Evolutionary conservation across 2,888 invertebrate genomes (phyloP), one percentile per base, ranked within the genome.

Genomic region (Drosophila anomalata): DNA sequence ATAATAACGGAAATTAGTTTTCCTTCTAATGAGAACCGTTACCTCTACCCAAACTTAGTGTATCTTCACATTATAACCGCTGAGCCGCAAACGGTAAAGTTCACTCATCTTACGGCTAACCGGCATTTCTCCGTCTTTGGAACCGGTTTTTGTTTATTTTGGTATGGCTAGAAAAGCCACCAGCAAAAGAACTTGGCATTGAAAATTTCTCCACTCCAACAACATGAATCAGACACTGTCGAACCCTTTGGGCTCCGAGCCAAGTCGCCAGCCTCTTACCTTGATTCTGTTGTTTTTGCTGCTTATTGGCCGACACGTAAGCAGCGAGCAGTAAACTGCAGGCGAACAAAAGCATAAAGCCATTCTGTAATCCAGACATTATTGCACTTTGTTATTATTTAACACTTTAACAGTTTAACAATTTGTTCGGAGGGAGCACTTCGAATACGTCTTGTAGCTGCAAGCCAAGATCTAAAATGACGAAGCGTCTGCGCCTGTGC

Each of bases 381-480:
- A 47, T 67, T 78, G 70, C 73, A 77, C 77, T 71, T 71, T 24
- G 6, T n/a, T 72, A 66, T 72, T 58, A 61, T 58, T 62, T 33
- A 59, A 70, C 51, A 65, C 42, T 31, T 9, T 14, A n/a, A n/a
- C 36, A 14, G 4, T n/a, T 36, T 36, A 36, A 36, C 36, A 6
- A 6, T 9, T 39, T 26, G 48, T 41, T 12, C 31, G 33, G 17
- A 14, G 9, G 33, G 17, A 14, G 9, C 9, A 63, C 44, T 68
- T 50, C 60, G 50, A 39, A 62, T 65, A 66, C 72, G 73, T 79
- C 79, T 57, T 31, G 69, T 70, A 69, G 46, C 62, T 79, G 73
- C 58, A 75, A 66, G 87, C 73, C 76, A 71, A 76, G 80, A 77
- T 73, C 73, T 57, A 75, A 86, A 90, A 89, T 90, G 89, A 85